phyloP scores from a whole-genome alignment of 2,113 vertebrate species.

The Zosterops hypoxanthus region DNA sequence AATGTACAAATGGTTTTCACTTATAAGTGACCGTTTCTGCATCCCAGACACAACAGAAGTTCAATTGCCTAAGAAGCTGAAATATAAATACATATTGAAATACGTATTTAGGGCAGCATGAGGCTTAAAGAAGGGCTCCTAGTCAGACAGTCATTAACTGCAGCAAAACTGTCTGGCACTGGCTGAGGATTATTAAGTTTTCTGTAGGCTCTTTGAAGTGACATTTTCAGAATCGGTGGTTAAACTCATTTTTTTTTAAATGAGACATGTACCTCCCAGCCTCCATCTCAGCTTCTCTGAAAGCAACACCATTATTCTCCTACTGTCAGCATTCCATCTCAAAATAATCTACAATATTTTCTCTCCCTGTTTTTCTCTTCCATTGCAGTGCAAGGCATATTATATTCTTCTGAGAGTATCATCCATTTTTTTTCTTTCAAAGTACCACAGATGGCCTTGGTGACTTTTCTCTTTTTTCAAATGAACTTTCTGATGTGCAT shows the following conservation, averaged over 20 bases:
- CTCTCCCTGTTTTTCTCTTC: background rate
- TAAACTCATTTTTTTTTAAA: background rate
- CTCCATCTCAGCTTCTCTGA: background rate
- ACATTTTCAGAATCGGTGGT: slow-evolving; percentile 22
- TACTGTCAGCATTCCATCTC: background rate
- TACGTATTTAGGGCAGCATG: background rate
- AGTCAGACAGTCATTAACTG: background rate
- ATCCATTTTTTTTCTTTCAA: background rate
- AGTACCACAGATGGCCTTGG: background rate
- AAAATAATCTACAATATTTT: background rate
- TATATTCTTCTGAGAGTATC: background rate
- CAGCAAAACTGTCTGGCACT: background rate
- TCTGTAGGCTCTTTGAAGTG: slow-evolving; percentile 28
- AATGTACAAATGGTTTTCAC: background rate
- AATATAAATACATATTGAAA: background rate
- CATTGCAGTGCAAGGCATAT: background rate
- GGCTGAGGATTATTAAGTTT: slow-evolving; percentile 46
- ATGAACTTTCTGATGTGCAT: background rate
- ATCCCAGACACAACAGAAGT: background rate
- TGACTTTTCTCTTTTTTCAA: background rate
- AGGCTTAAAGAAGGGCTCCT: background rate
- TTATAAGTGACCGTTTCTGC: background rate
- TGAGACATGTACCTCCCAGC: background rate
- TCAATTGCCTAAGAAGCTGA: background rate
- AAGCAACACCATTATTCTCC: slow-evolving; percentile 26